Evolutionary conservation across 2,888 invertebrate species (phyloP).

Genomic region (Drosophila austrosaltans): DNA sequence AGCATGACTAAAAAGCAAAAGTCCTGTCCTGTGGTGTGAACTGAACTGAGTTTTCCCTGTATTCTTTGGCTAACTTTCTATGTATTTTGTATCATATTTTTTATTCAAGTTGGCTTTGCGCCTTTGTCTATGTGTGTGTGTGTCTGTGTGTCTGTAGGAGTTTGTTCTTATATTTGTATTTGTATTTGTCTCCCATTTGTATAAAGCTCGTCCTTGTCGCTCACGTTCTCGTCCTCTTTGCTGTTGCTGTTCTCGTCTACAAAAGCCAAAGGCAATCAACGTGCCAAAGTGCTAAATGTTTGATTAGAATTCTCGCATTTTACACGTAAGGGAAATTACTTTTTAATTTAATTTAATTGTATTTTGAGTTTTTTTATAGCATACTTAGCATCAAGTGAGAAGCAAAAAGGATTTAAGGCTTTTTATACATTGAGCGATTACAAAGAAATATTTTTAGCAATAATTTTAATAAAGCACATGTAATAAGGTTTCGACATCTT

Average conservation of each 20-base stretch:
- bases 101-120: constrained; percentile 21
- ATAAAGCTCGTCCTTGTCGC: constrained; percentile 57
- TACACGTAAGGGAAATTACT: constrained; percentile 38
- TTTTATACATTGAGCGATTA: background rate
- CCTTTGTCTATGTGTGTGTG: constrained; percentile 15
- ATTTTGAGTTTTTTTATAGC: constrained; percentile 13
- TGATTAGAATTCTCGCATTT: constrained; percentile 49
- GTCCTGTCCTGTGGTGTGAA: constrained; percentile 52
- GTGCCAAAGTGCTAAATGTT: constrained; percentile 49
- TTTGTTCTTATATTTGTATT: constrained; percentile 26
- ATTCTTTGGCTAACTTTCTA: constrained; percentile 19
- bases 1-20: constrained; percentile 57
- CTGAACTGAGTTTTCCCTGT: constrained; percentile 14
- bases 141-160: constrained; percentile 25
- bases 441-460: background rate
- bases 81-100: constrained; percentile 23
- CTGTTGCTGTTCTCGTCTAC: constrained; percentile 20
- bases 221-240: background rate
- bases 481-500: background rate
- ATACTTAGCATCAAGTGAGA: constrained; percentile 5
- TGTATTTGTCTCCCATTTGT: constrained; percentile 58
- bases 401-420: background rate
- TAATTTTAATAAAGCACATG: background rate
- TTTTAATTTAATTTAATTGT: constrained; percentile 37
- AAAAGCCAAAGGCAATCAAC: constrained; percentile 41